Conservation (phyloP, 2,888 invertebrate species). For the Tribolium freemani region DNA sequence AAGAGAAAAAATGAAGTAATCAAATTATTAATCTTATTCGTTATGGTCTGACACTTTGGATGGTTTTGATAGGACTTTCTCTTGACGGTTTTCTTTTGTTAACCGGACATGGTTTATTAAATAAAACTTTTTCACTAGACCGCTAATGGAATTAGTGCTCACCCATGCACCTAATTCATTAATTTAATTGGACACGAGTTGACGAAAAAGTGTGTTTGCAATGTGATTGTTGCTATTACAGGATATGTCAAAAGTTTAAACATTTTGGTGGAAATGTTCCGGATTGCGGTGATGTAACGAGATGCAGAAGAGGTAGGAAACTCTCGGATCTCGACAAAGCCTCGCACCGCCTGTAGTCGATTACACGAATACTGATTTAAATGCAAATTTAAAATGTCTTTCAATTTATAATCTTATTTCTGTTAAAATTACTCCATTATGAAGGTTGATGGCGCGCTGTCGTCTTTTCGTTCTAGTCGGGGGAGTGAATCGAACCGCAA, state of each 20-base stretch:
- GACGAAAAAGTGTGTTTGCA: constrained; percentile 8
- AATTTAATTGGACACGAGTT: constrained; percentile 37
- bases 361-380: constrained; percentile 67
- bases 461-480: constrained; percentile 44
- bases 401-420: constrained; percentile 69
- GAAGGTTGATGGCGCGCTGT: constrained; percentile 59
- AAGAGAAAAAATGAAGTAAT: constrained; percentile 32
- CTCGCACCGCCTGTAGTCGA: constrained; percentile 60
- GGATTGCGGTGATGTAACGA: constrained; percentile 41
- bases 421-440: constrained; percentile 68
- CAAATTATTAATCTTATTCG: constrained; percentile 42
- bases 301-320: constrained; percentile 41
- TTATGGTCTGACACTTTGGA: constrained; percentile 38
- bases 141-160: constrained; percentile 40
- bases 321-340: constrained; percentile 44
- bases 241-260: constrained; percentile 32
- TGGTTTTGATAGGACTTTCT: constrained; percentile 36
- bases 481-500: constrained; percentile 59
- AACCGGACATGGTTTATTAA: constrained; percentile 35
- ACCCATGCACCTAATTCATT: constrained; percentile 42
- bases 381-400: constrained; percentile 68
- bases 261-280: constrained; percentile 27
- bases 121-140: constrained; percentile 28
- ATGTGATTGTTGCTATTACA: constrained; percentile 17
- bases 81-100: constrained; percentile 37